Base-by-base conservation (phyloP, 2,888 invertebrate species). In the Willowsia nigromaculata region DNA sequence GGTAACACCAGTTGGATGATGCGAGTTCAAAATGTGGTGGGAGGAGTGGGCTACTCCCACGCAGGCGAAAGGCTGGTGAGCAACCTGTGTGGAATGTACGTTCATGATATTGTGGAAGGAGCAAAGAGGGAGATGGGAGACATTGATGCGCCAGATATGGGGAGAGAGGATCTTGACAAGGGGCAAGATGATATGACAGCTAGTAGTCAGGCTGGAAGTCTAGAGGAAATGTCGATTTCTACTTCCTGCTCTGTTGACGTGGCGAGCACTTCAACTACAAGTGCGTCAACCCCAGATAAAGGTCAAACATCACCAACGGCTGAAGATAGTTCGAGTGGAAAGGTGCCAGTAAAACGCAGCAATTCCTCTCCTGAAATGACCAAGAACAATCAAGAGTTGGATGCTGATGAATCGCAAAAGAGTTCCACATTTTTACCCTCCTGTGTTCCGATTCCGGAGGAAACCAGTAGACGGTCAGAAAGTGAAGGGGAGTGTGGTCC, bases 331-430 rank as follows among this genome's bases (percentile, higher is more conserved):
- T 7, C 15, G 3, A 22, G 40, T 22, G 27, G 68, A 5, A 68
- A 47, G 40, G 91, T 88, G 94, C 97, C 97, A 9, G 97, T 98
- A 88, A 95, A 97, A 0, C 95, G 98, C 90, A 97, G 97, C 62
- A 98, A 98, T 95, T 98, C 98, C 81, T 97, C 97, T 93, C 98
- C 98, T 0, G 98, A 98, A 95, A 97, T 98, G 97, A 97, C 53
- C 0, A 84, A 84, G 25, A 97, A 97, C 96, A 97, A 92, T 96
- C 92, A 91, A 76, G 91, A 91, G 65, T 76, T 50, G 33, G 82
- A 88, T 33, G 56, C 27, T 25, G 71, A 33, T 13, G 15, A 59
- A 0, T 25, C 74, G 11, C 80, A 71, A 88, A 47, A 25, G 13
- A 74, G 78, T 6, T 59, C 78, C 15, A 80, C 33, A 47, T 82